Conservation (phyloP, 2,797 vertebrate species). For the Triplophysa yarkandensis region DNA sequence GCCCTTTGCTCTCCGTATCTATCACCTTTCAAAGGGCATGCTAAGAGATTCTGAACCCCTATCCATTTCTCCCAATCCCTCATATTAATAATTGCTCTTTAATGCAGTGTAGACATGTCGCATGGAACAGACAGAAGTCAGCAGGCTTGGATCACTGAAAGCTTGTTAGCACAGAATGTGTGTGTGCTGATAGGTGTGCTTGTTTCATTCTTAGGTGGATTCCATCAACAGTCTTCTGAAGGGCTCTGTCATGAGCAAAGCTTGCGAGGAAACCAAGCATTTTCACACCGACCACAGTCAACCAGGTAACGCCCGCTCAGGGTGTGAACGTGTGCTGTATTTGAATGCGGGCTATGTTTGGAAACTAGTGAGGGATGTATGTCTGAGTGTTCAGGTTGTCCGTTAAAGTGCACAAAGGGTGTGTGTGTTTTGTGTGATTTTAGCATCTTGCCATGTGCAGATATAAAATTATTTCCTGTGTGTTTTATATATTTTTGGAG, state of each 20-base stretch:
- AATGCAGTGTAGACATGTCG: conserved; percentile 12
- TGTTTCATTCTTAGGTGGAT: conserved; percentile 83
- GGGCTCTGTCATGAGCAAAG: conserved; percentile 89
- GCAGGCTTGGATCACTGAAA: conserved; percentile 18
- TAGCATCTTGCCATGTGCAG: background rate
- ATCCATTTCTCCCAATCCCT: conserved; percentile 23
- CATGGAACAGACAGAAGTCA: conserved; percentile 44
- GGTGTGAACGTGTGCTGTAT: conserved; percentile 8
- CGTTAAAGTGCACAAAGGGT: conserved; percentile 34
- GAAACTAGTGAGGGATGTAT: conserved; percentile 42
- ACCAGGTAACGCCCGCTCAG: conserved; percentile 79
- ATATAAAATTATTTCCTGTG: conserved; percentile 13
- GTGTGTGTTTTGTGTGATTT: conserved; percentile 33
- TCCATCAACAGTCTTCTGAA: conserved; percentile 94
- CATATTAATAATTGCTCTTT: conserved; percentile 59
- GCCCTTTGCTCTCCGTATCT: conserved; percentile 42
- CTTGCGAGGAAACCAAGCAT: conserved; percentile 95
- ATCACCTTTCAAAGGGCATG: conserved; percentile 29
- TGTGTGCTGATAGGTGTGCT: conserved; percentile 43
- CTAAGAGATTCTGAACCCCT: conserved; percentile 48
- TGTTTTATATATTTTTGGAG: conserved; percentile 25
- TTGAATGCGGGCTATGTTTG: conserved; percentile 20
- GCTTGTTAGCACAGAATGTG: conserved; percentile 13
- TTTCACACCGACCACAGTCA: conserved; percentile 93
- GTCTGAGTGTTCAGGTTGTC: conserved; percentile 43